phyloP scores from a whole-genome alignment of 2,113 vertebrate species.

The Irena cyanogastra region DNA sequence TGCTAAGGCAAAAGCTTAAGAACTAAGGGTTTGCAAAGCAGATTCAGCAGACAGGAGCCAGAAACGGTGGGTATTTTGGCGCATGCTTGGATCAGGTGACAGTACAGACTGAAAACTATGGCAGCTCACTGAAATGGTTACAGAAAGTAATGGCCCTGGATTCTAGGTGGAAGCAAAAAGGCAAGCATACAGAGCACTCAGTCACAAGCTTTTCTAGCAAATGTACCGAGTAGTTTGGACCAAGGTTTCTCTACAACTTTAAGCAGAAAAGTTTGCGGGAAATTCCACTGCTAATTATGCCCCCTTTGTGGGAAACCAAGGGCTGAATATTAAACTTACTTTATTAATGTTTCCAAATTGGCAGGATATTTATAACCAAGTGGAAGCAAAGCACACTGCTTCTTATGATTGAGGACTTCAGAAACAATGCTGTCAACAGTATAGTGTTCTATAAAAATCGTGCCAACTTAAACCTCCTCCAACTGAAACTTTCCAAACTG shows the following conservation, averaged over 20 bases:
- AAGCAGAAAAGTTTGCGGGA: slow-evolving; percentile 8
- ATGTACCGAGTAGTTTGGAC: slow-evolving; percentile 10
- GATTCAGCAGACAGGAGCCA: slow-evolving; percentile 77
- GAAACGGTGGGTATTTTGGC: slow-evolving; percentile 76
- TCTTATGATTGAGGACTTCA: not conserved
- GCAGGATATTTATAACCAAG: not conserved
- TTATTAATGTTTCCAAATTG: not conserved
- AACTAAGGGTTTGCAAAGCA: slow-evolving; percentile 79
- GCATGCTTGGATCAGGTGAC: slow-evolving; percentile 91
- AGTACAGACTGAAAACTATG: slow-evolving; percentile 89
- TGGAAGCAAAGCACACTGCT: not conserved
- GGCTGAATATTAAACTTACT: not conserved
- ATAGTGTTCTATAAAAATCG: not conserved
- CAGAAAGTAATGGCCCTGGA: slow-evolving; percentile 80
- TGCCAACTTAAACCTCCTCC: not conserved
- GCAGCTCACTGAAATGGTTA: slow-evolving; percentile 95
- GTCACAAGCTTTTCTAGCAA: slow-evolving; percentile 64
- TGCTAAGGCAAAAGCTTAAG: slow-evolving; percentile 75
- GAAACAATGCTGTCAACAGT: not conserved
- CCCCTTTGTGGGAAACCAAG: not conserved
- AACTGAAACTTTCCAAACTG: not conserved
- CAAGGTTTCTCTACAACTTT: slow-evolving; percentile 30
- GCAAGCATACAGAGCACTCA: slow-evolving; percentile 77
- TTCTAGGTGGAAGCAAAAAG: slow-evolving; percentile 76
- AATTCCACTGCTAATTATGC: not conserved